Base-by-base conservation (phyloP, 2,797 vertebrate genomes). In the Sphenodon punctatus region DNA sequence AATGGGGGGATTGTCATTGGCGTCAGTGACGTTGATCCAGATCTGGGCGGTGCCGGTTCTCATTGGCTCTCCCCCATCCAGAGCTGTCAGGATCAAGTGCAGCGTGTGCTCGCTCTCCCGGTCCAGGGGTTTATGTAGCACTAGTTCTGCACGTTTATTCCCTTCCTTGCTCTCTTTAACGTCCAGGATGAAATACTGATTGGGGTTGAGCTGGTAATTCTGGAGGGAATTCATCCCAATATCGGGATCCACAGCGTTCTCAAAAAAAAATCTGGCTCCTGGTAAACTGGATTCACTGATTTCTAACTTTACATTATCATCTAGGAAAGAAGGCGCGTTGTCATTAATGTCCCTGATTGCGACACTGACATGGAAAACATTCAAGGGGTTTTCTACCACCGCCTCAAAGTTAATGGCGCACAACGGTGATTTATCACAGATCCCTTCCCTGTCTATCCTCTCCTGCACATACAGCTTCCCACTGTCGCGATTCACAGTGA, bases 321-420 rank as follows among this genome's bases (percentile, higher is more conserved):
- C 90, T 0, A 82, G 88, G 79, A 96, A 96, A 12, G 23, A 68
- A 8, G 95, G 96, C 11, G 92, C 75, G 42, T 96, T 93, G 38
- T 96, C 94, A 76, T 96, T 96, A 69, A 78, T 53, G n/a, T 97
- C 97, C 60, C 41, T 89, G 25, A 96, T 83, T 53, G 59, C 75
- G 22, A 96, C 63, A 11, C 90, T 93, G 23, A 96, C 53, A 34
- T 93, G 91, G 27, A 95, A 96, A 77, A 97, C 78, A 83, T 95
- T 95, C 88, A 97, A 95, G 5, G 96, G 95, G 67, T 96, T 97
- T 88, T 97, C 95, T 12, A 95, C 42, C 56, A 96, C 94, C 3
- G 95, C 89, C 88, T 97, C 93, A 30, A 97, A 97, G 94, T 96
- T 94, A 55, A 97, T 76, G 70, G 95, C 89, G 39, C 96, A 97